Base-by-base conservation (phyloP, 2,888 invertebrate genomes). In the Endomychus coccineus region DNA sequence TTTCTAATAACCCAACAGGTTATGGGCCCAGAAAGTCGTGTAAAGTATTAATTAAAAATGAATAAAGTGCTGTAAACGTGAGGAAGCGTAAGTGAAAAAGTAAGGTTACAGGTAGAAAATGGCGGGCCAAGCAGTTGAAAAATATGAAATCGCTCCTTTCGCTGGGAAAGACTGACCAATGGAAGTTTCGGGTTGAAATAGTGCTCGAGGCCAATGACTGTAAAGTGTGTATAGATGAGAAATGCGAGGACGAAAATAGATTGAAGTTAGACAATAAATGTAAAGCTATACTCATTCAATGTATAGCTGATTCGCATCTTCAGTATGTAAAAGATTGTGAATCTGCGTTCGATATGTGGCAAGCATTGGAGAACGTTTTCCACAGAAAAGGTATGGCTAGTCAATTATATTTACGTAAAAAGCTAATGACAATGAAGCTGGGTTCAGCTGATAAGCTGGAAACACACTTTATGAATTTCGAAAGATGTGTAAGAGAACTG, bases 261-360 rank as follows among this genome's bases (percentile, higher is more conserved):
- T 15, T 31, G 13, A 40, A 42, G 27, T 19, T 29, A 13, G 42
- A 48, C 37, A 46, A 38, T 30, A 47, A 46, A 43, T 46, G 48
- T 23, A 48, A 49, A 40, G 23, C 43, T 14, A 31, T 52, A 11
- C 42, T 54, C 15, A 42, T 52, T 15, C 48, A 52, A 29, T 46
- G 52, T 33, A 39, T 53, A 7, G 27, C 48, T 11, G 44, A 54
- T 30, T 37, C 46, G 5, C 51, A 53, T 29, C 32, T 54, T 9
- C 42, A 55, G 23, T 44, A 46, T 35, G 33, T 54, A 10, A 52
- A 51, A 39, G 49, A 50, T 13, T 49, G 45, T 39, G 32, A 38
- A 6, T 51, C 43, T 23, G 47, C 47, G 10, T 50, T 33, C 38
- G 12, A 45, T 28, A 52, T 54, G 49, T 52, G 52, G 52, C 42